phyloP scores from a whole-genome alignment of 1,140 invertebrate species.

The Doryteuthis pealeii region DNA sequence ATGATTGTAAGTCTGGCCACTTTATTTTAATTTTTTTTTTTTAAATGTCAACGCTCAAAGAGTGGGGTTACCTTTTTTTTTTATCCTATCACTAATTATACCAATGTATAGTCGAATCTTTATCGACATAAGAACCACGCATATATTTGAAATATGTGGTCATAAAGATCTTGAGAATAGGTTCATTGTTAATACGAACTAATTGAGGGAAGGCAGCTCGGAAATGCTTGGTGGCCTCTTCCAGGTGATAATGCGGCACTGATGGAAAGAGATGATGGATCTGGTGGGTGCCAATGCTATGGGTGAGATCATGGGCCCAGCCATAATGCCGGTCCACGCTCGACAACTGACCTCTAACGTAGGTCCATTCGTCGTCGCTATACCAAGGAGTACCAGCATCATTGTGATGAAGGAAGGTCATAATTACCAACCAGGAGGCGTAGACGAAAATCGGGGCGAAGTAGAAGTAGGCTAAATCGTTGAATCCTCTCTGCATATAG shows the following conservation, averaged over 20 bases:
- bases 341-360: slow-evolving; percentile 53
- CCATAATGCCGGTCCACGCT: slow-evolving; percentile 57
- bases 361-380: slow-evolving; percentile 46
- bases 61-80: too few species aligned
- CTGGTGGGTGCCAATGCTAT: slow-evolving; percentile 54
- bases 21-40: too few species aligned
- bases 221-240: slow-evolving; percentile 44
- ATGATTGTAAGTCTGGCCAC: too few species aligned
- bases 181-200: slow-evolving; percentile 18
- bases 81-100: background rate
- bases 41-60: too few species aligned
- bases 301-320: slow-evolving; percentile 49
- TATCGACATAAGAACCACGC: background rate
- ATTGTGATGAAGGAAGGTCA: slow-evolving; percentile 57
- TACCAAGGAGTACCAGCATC: slow-evolving; percentile 49
- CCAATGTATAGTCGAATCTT: background rate
- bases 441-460: slow-evolving; percentile 49
- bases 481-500: slow-evolving; percentile 14
- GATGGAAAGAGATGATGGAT: slow-evolving; percentile 56
- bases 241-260: slow-evolving; percentile 55
- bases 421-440: slow-evolving; percentile 42
- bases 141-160: slow-evolving; percentile 17
- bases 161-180: slow-evolving; percentile 19
- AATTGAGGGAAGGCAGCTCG: slow-evolving; percentile 24
- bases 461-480: slow-evolving; percentile 47